phyloP scores from a whole-genome alignment of 2,888 invertebrate genomes.

The Eilema caniola region DNA sequence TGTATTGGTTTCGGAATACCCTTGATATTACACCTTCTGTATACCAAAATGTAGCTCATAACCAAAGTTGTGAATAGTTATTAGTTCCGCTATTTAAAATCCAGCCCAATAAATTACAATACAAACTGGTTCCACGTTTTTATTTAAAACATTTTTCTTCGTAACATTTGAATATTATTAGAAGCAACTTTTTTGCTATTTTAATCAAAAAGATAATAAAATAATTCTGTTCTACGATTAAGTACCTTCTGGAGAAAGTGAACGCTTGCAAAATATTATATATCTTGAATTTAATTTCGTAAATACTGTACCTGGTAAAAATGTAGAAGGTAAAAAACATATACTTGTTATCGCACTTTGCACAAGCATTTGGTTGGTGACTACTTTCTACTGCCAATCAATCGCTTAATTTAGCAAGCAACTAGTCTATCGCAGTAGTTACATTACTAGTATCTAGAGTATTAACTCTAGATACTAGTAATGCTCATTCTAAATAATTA shows the following conservation, averaged over 20 bases:
- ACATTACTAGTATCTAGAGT: no score
- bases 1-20: conserved; percentile 18
- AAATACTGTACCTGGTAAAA: no score
- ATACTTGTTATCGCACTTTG: neutral
- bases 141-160: neutral
- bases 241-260: neutral
- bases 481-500: neutral
- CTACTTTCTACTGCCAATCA: no score
- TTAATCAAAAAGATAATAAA: no score
- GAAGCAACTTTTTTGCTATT: neutral
- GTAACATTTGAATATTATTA: neutral
- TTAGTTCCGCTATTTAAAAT: conserved; percentile 22
- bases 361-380: neutral
- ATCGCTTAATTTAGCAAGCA: neutral
- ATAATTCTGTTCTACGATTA: no score
- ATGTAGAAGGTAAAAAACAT: neutral
- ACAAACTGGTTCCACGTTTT: neutral
- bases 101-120: conserved; percentile 19
- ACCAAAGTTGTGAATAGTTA: conserved; percentile 16
- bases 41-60: conserved; percentile 16
- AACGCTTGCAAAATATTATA: neutral
- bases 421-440: no score
- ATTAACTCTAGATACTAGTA: neutral
- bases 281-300: no score
- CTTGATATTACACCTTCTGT: conserved; percentile 21